Base-by-base conservation (phyloP, 1,140 invertebrate species). In the Tetragnatha versicolor region DNA sequence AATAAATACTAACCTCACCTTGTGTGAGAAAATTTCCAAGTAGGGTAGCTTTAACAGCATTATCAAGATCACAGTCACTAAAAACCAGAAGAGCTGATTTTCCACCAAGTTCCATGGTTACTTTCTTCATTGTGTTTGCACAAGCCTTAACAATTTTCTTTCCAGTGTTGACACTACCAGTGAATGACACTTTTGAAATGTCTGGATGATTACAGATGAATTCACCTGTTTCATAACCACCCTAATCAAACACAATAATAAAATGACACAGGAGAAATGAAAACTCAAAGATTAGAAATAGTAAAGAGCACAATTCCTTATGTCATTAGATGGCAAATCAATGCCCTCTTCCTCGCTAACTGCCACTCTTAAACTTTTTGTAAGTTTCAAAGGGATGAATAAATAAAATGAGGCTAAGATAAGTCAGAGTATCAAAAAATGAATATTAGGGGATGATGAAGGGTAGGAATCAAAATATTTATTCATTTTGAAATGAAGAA, bases 101-200 rank as follows among this genome's bases (percentile, higher is more conserved):
- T 33, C 90, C 89, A n/a, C 89, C 89, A 82, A 90, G 84, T 86
- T 90, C 89, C 9, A 90, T 82, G 1, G 89, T 89, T 0, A 90
- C 83, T 83, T 89, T 90, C 73, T 90, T 90, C 80, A 88, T 86
- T 33, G 84, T 81, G 10, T 86, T 85, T 10, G 89, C 88, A 49
- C 86, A 84, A 12, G 83, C 75, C 61, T 85, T 83, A 17, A 84
- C 83, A 45, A 90, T 89, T 61, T 84, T 84, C 68, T 84, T 83
- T 5, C 89, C 90, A 31, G 88, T 88, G 4, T 83, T 84, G 4
- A 89, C 89, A 53, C 88, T 88, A 12, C 89, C 90, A 66, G 89
- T 91, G 82, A 90, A 91, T 10, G 86, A 86, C 17, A 88, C 84
- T 12, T 87, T 80, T 1, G 83, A 84, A 6, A 90, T 86, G 66